Percentiles rank a stretch among this genome's conserved stretches.
These are phyloP conservation scores for Leptosomus discolor DNA, from an alignment of 2,113 vertebrate species.

Conservation along the genomic window DNA sequence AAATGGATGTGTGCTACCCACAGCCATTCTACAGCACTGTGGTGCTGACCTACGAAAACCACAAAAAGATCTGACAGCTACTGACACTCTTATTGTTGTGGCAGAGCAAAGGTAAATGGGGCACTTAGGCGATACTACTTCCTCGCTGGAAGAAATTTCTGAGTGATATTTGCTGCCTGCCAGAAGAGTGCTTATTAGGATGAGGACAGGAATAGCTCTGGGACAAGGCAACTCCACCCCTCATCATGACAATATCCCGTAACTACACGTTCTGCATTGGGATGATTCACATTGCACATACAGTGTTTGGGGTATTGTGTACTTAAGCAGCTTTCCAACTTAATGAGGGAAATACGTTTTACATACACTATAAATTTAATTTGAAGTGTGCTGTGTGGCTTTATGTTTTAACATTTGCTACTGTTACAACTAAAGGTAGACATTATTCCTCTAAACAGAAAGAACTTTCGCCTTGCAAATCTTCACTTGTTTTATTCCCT, in stretches of 20 bases:
- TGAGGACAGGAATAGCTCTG: background rate
- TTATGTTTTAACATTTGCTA: background rate
- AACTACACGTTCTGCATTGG: background rate
- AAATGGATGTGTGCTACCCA: background rate
- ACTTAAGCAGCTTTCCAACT: background rate
- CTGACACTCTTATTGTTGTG: background rate
- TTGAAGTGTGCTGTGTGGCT: background rate
- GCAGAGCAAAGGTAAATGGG: background rate
- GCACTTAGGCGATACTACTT: background rate
- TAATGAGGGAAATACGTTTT: background rate
- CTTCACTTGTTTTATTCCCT: background rate
- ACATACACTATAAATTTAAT: background rate
- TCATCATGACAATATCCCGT: background rate
- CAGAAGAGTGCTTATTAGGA: background rate
- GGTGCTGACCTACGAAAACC: background rate
- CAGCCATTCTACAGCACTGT: background rate
- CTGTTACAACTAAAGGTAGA: background rate
- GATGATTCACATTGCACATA: background rate
- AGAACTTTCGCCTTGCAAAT: background rate
- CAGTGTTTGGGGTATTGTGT: background rate
- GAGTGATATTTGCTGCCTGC: background rate
- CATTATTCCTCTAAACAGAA: background rate
- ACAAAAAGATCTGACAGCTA: background rate
- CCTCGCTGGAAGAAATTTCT: background rate
- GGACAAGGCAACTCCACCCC: background rate